A percentile compares a stretch with the other conserved stretches of the same genome.
Conservation (phyloP, 1,140 invertebrate genomes). For the Trichogramma pretiosum region DNA sequence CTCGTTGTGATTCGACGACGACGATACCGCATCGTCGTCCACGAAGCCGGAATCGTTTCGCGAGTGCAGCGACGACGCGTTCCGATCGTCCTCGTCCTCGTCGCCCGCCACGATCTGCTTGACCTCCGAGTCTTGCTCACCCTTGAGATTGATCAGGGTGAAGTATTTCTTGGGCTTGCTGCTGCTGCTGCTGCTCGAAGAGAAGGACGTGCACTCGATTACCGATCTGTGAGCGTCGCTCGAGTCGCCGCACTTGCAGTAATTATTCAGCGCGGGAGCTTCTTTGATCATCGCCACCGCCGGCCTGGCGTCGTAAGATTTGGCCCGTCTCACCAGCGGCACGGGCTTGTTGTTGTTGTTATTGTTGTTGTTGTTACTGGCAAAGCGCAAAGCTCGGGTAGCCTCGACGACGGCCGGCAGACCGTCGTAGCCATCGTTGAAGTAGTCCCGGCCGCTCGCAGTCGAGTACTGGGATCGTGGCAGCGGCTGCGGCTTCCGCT, state of each 20-base stretch:
- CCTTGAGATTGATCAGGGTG: constrained; percentile 11
- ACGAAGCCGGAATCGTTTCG: constrained; percentile 17
- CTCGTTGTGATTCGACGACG: constrained; percentile 8
- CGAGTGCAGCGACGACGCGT: constrained; percentile 5
- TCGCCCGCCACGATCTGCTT: neutral
- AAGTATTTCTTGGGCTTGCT: constrained; percentile 8
- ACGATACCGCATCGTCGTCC: constrained; percentile 3
- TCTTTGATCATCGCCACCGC: neutral
- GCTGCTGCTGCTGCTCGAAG: neutral
- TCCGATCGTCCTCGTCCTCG: neutral
- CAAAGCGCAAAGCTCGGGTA: constrained; percentile 9
- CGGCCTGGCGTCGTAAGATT: neutral
- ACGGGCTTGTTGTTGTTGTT: neutral
- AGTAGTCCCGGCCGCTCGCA: neutral
- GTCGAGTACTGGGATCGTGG: constrained; percentile 10
- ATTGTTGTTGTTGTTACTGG: neutral
- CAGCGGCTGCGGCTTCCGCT: constrained; percentile 20
- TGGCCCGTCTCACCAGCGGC: neutral
- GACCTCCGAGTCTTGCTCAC: neutral
- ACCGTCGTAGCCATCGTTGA: constrained; percentile 16
- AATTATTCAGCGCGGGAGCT: neutral
- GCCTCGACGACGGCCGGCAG: constrained; percentile 17
- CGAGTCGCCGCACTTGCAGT: constrained; percentile 2
- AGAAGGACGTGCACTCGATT: constrained; percentile 11
- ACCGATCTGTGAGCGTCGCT: neutral